Conservation (phyloP, 2,113 vertebrate species). For the Pleuronectes platessa region DNA sequence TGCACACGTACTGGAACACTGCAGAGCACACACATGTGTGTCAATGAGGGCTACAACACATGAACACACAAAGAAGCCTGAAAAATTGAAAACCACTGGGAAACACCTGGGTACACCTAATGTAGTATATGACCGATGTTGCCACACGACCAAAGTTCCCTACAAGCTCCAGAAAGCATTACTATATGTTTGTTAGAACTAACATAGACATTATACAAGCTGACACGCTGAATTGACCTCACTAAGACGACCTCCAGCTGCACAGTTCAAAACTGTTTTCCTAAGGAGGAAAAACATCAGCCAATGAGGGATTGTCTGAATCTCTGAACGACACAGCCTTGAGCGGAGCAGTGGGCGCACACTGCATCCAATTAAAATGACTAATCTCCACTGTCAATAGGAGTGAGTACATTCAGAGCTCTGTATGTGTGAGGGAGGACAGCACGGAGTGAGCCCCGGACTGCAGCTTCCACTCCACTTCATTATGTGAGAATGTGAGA, state of each 20-base stretch:
- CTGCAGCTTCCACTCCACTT: conserved; percentile 34
- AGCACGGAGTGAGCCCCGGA: conserved; percentile 29
- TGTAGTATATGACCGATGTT: not conserved
- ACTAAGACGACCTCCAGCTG: conserved; percentile 8
- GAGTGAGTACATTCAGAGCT: conserved; percentile 52
- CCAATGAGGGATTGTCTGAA: not conserved
- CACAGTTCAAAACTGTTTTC: conserved; percentile 10
- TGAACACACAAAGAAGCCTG: not conserved
- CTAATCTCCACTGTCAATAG: conserved; percentile 48
- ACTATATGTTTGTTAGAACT: too few relatives aligned
- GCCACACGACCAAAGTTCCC: not conserved
- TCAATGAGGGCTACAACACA: not conserved
- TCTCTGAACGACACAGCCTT: conserved; percentile 43
- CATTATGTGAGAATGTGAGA: conserved; percentile 45
- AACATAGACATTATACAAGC: not conserved
- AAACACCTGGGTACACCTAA: not conserved
- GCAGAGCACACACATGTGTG: conserved; percentile 30
- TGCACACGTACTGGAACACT: conserved; percentile 96
- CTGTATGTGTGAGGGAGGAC: conserved; percentile 45
- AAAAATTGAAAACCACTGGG: not conserved
- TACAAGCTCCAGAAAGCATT: not conserved
- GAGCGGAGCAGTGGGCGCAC: conserved; percentile 30
- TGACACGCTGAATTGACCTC: not conserved
- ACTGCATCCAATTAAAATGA: conserved; percentile 67
- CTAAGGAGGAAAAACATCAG: conserved; percentile 44